Base-by-base conservation (phyloP, 2,797 vertebrate species). In the Sylvia borin region DNA sequence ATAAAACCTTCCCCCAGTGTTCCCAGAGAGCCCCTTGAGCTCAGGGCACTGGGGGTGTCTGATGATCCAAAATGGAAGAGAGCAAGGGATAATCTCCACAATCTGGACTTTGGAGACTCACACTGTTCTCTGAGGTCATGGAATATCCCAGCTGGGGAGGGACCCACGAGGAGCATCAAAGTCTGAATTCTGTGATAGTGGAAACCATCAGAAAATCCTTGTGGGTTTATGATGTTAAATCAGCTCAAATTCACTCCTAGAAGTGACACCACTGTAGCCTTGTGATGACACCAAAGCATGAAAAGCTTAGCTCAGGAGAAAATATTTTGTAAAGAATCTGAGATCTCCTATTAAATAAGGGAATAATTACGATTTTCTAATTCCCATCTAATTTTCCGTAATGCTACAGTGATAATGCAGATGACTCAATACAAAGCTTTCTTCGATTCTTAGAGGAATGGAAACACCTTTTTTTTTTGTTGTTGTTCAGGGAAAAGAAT, bases 41-140 rank as follows among this genome's bases (percentile, higher is more conserved):
- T 58, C 7, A 16, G 66, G 38, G 54, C 8, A 0, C 55, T 51
- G 60, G 2, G n/a, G 48, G 2, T 78, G 34, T 36, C 50, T 70
- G 45, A 16, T 73, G 61, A 5, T 32, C 22, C 48, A 2, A n/a
- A 22, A 4, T 3, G 15, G n/a, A 6, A 8, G 48, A 16, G 38
- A 15, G 29, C 16, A 27, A 57, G 66, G 58, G 71, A n/a, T 11
- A 1, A 61, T 11, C 50, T 80, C 42, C 15, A 25, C 24, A 38
- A 0, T 13, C 21, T 51, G 26, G 36, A 34, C 22, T 53, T 32
- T n/a, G 65, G 88, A 43, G 29, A 17, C 4, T 64, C 1, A 0
- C 0, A 0, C 29, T 61, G 2, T 36, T 78, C 47, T 62, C 54
- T 22, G 61, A 36, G 36, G 3, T 40, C 8, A 0, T 24, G 77